Evolutionary conservation across 1,140 invertebrate genomes (phyloP).

Genomic region (Aphelinus certus): DNA sequence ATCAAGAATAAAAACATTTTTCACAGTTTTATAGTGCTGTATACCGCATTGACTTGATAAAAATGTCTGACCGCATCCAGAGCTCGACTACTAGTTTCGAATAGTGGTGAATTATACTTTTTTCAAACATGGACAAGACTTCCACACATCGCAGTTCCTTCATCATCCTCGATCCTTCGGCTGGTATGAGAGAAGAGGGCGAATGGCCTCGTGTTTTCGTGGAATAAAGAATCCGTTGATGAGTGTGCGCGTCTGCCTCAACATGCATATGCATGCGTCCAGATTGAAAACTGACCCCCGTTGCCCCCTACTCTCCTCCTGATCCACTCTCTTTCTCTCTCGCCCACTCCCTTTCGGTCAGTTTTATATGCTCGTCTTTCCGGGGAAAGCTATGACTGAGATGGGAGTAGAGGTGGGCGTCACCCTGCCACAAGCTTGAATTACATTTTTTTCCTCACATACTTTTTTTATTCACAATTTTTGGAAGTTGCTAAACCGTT

Average conservation of each 20-base stretch:
- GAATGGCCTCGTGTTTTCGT: no score
- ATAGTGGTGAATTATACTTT: not conserved
- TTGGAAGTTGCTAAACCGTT: no score
- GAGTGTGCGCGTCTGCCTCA: not conserved
- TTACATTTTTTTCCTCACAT: no score
- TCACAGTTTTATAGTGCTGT: no score
- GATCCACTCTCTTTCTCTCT: not conserved
- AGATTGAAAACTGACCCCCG: constrained; percentile 29
- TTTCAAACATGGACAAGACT: not conserved
- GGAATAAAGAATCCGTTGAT: constrained; percentile 17
- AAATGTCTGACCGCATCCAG: not conserved
- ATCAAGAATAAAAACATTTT: no score
- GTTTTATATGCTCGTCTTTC: not conserved
- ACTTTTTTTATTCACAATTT: no score
- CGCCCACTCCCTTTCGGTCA: not conserved
- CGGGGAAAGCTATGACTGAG: no score
- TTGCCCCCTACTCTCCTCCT: not conserved
- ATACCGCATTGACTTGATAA: no score
- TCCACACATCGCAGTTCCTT: not conserved
- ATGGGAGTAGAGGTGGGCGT: no score
- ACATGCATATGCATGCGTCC: constrained; percentile 27
- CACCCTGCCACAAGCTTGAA: no score
- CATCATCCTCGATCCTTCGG: no score
- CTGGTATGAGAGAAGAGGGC: no score
- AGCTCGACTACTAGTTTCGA: not conserved